These are phyloP conservation scores for Drosophila diplacantha DNA, from an alignment of 2,888 invertebrate species.

Conservation along the genomic window DNA sequence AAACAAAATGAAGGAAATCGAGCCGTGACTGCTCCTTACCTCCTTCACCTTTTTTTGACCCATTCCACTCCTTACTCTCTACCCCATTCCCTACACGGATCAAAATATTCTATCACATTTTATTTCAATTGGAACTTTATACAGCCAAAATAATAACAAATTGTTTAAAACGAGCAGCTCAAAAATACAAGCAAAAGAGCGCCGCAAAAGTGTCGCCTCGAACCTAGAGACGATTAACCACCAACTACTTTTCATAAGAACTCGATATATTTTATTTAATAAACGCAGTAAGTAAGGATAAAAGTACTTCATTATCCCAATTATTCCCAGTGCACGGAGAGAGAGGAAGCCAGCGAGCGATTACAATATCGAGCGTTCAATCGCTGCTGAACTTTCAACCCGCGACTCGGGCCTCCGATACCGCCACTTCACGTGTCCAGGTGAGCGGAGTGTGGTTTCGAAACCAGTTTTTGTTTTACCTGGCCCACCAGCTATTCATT, in stretches of 20 bases:
- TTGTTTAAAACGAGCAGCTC: background rate
- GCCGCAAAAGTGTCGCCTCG: no score
- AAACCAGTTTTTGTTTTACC: constrained; percentile 36
- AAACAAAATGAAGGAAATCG: constrained; percentile 28
- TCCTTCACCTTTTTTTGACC: constrained; percentile 32
- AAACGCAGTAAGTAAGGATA: background rate
- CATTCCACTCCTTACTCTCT: constrained; percentile 10
- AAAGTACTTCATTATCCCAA: background rate
- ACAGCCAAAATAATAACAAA: background rate
- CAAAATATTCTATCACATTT: background rate
- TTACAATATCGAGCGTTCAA: constrained; percentile 68
- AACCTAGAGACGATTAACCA: no score
- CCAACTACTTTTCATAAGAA: no score
- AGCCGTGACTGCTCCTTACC: constrained; percentile 60
- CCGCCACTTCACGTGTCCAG: constrained; percentile 11
- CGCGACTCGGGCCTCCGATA: constrained; percentile 23
- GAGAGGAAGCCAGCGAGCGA: constrained; percentile 38
- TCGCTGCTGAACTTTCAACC: constrained; percentile 68
- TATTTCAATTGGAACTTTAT: background rate
- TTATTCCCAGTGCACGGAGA: constrained; percentile 1
- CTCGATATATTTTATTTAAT: background rate
- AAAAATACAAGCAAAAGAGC: no score
- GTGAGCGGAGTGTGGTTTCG: constrained; percentile 9
- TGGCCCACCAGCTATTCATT: constrained; percentile 50
- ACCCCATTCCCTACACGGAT: constrained; percentile 10